phyloP scores from a whole-genome alignment of 2,113 vertebrate genomes.

The Colossoma macropomum region DNA sequence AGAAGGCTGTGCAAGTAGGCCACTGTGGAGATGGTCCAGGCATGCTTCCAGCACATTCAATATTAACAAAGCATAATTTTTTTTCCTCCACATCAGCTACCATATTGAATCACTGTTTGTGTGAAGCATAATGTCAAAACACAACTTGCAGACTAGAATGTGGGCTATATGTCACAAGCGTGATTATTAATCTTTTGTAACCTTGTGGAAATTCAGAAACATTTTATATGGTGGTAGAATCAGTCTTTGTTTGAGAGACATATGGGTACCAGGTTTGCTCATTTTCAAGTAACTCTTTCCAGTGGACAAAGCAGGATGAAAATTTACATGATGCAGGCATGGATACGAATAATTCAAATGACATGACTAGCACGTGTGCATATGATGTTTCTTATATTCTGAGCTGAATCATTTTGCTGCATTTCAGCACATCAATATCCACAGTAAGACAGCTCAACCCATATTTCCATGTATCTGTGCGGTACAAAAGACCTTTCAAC shows the following conservation, averaged over 20 bases:
- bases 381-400: not conserved
- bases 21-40: constrained; percentile 41
- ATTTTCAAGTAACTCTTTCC: not conserved
- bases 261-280: not conserved
- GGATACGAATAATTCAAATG: too few species aligned
- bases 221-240: not conserved
- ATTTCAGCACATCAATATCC: too few species aligned
- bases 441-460: not conserved
- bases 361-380: too few species aligned
- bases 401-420: not conserved
- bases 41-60: constrained; percentile 56
- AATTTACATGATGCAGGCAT: not conserved
- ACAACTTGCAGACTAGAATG: not conserved
- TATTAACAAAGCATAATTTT: constrained; percentile 69
- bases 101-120: constrained; percentile 46
- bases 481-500: too few species aligned
- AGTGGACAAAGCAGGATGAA: not conserved
- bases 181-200: constrained; percentile 39
- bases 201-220: not conserved
- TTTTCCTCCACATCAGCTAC: constrained; percentile 39
- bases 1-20: constrained; percentile 42
- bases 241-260: not conserved
- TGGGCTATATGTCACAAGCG: constrained; percentile 31
- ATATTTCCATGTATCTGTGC: too few species aligned
- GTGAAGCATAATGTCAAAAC: constrained; percentile 40